Conservation (phyloP, 2,888 invertebrate species). For the Mesorhabditis sp. region DNA sequence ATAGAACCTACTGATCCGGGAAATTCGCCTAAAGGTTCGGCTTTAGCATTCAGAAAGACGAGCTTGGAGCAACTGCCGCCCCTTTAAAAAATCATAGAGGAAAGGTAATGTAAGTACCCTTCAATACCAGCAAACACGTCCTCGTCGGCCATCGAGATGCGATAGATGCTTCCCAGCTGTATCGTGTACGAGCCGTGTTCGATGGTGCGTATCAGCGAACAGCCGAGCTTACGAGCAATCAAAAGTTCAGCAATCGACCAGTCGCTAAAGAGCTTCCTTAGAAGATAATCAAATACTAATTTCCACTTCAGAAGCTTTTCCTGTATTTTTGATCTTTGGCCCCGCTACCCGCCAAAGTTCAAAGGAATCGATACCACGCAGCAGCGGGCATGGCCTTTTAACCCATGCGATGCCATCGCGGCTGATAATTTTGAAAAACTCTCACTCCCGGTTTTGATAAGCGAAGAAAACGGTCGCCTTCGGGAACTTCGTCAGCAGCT, state of each 20-base stretch:
- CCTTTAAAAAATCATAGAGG: constrained; percentile 25
- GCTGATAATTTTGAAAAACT: no score
- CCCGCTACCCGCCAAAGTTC: no score
- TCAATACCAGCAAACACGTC: constrained; percentile 46
- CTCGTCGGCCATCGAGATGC: constrained; percentile 8
- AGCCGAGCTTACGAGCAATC: constrained; percentile 12
- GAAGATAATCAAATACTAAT: no score
- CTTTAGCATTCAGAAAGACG: constrained; percentile 31
- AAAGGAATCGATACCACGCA: no score
- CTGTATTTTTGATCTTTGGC: no score
- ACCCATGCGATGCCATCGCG: no score
- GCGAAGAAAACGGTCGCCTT: constrained; percentile 32
- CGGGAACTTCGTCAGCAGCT: constrained; percentile 32
- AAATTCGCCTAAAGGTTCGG: not conserved
- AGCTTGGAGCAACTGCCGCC: constrained; percentile 48
- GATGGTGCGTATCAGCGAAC: constrained; percentile 20
- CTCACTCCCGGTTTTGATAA: constrained; percentile 51
- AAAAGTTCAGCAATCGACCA: constrained; percentile 26
- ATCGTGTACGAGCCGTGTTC: constrained; percentile 18
- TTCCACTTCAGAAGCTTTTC: no score
- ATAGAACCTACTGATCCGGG: constrained; percentile 3
- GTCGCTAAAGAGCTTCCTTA: constrained; percentile 11
- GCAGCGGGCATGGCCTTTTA: no score
- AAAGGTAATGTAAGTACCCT: constrained; percentile 26
- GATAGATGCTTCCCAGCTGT: constrained; percentile 23